Conservation (phyloP, 2,888 invertebrate genomes). For the Cephus nigrinus region DNA sequence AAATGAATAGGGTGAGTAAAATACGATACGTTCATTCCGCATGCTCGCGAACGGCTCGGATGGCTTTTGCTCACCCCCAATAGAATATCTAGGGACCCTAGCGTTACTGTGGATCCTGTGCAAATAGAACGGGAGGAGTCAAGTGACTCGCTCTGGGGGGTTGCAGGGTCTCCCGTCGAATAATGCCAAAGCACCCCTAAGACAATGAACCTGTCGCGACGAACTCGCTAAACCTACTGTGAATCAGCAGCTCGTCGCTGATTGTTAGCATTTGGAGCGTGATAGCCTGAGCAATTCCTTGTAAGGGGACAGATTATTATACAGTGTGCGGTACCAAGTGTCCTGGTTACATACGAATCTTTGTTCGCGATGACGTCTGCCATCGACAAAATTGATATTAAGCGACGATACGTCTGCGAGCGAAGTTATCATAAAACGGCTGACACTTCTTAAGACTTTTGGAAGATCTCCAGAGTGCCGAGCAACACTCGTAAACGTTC, state of each 20-base stretch:
- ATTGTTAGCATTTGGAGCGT: too few species aligned
- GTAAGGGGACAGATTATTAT: too few species aligned
- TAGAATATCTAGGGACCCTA: not conserved
- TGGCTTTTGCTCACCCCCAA: not conserved
- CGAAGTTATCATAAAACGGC: not conserved
- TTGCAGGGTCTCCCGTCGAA: not conserved
- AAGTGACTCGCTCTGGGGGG: not conserved
- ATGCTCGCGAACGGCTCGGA: not conserved
- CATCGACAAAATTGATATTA: too few species aligned
- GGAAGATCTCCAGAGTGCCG: slow-evolving; percentile 48
- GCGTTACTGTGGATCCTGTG: not conserved
- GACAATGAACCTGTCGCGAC: not conserved
- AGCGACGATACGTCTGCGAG: too few species aligned
- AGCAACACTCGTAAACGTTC: slow-evolving; percentile 45
- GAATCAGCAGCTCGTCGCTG: too few species aligned
- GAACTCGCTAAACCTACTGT: too few species aligned
- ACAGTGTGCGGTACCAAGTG: too few species aligned
- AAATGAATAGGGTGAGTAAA: not conserved
- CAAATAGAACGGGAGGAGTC: slow-evolving; percentile 4
- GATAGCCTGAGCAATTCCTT: too few species aligned
- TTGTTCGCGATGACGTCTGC: too few species aligned
- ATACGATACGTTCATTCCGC: not conserved
- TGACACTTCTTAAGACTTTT: slow-evolving; percentile 25
- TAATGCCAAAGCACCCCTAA: not conserved
- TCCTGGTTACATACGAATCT: too few species aligned